Evolutionary conservation across 2,113 vertebrate genomes (phyloP).

Genomic region (Eonycteris spelaea): DNA sequence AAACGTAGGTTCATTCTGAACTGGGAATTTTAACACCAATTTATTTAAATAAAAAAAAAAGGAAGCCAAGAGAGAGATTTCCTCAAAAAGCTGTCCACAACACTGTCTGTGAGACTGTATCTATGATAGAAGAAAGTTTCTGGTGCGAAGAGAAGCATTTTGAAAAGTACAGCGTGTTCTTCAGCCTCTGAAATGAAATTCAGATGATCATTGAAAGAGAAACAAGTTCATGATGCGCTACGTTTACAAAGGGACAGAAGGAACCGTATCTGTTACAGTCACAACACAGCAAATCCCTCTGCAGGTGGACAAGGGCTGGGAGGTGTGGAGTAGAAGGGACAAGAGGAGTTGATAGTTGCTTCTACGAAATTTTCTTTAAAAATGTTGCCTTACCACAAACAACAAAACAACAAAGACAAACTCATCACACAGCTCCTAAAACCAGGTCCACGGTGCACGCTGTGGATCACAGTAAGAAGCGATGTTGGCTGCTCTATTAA

Average conservation of each 20-base stretch:
- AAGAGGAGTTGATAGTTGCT: background rate
- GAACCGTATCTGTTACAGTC: background rate
- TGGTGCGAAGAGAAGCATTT: background rate
- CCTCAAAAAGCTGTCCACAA: background rate
- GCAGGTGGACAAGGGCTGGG: rapidly evolving
- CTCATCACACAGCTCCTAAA: background rate
- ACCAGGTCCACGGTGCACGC: background rate
- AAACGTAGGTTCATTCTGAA: background rate
- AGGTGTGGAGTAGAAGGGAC: background rate
- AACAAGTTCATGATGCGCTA: background rate
- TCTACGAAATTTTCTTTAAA: background rate
- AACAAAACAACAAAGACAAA: background rate
- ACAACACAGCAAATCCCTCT: background rate
- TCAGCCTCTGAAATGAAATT: background rate
- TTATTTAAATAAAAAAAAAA: background rate
- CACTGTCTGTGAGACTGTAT: rapidly evolving
- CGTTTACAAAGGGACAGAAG: background rate
- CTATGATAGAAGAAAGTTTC: background rate
- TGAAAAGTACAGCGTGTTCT: background rate
- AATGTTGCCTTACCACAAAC: background rate
- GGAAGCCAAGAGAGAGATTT: background rate
- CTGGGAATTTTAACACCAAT: background rate
- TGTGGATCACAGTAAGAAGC: too few relatives aligned
- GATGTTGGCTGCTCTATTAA: too few relatives aligned
- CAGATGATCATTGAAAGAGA: background rate